phyloP scores from a whole-genome alignment of 2,113 vertebrate species.

The Cyphomyrus plagiostoma region DNA sequence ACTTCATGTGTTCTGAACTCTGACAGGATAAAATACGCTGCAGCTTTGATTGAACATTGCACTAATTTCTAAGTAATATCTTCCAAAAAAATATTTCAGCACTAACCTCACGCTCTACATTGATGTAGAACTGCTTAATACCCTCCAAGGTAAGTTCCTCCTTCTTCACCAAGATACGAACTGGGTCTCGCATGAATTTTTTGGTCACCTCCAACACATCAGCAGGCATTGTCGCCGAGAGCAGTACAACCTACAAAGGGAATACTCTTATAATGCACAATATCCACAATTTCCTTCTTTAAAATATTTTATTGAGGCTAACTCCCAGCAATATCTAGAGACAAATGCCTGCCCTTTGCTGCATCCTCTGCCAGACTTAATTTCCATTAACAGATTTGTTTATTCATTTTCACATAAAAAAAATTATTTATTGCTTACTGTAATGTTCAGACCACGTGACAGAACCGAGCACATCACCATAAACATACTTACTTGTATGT shows the following conservation, averaged over 20 bases:
- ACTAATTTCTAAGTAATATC: constrained; percentile 61
- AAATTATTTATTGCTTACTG: background rate
- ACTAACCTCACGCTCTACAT: constrained; percentile 77
- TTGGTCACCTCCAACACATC: constrained; percentile 87
- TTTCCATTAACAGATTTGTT: background rate
- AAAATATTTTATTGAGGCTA: background rate
- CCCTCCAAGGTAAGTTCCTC: constrained; percentile 85
- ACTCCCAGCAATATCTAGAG: background rate
- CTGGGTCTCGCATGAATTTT: constrained; percentile 85
- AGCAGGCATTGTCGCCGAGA: constrained; percentile 82
- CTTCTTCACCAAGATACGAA: constrained; percentile 82
- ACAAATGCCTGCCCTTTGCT: background rate
- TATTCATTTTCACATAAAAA: background rate
- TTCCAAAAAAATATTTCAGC: background rate
- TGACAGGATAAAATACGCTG: constrained; percentile 50
- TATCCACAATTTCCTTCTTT: background rate
- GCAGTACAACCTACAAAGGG: constrained; percentile 67
- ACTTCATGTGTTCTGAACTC: constrained; percentile 58
- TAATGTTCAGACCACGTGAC: background rate
- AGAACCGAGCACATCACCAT: background rate
- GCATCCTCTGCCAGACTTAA: background rate
- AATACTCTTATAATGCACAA: background rate
- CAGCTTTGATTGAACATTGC: constrained; percentile 58
- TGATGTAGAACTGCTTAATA: constrained; percentile 85
- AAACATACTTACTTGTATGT: constrained; percentile 70